These are phyloP conservation scores for Hippopotamus amphibius DNA, from an alignment of 2,113 vertebrate species.

Conservation along the genomic window DNA sequence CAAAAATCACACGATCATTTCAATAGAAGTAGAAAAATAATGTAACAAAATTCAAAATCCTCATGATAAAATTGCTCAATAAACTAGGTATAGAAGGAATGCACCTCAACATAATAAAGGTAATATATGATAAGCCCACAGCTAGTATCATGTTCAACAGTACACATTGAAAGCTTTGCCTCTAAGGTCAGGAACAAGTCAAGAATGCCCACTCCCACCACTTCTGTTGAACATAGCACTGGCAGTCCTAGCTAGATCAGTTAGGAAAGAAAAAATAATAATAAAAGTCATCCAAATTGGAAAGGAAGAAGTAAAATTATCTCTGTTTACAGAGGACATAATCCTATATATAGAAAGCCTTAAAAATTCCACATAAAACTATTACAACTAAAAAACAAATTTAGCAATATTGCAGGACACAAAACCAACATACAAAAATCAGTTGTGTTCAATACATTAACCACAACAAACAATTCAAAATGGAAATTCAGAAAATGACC, in stretches of 20 bases:
- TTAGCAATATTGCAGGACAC: background rate
- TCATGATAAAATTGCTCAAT: background rate
- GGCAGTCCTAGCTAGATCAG: background rate
- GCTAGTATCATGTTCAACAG: background rate
- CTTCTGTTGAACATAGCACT: background rate
- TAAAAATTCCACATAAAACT: too few relatives aligned
- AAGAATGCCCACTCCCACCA: background rate
- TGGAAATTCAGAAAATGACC: background rate
- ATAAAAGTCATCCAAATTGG: background rate
- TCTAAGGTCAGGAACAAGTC: background rate
- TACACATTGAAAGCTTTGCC: background rate
- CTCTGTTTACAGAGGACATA: background rate
- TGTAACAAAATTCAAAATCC: background rate
- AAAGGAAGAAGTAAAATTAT: background rate
- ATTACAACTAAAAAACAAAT: background rate
- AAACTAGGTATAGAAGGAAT: background rate
- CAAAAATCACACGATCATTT: background rate
- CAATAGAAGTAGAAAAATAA: background rate
- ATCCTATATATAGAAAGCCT: background rate
- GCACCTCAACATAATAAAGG: background rate
- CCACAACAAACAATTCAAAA: background rate
- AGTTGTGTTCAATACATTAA: background rate
- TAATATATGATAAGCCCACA: background rate
- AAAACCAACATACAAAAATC: background rate
- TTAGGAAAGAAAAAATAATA: background rate